phyloP scores from a whole-genome alignment of 35 echinoderm and acorn worm genomes.

The Apostichopus japonicus region DNA sequence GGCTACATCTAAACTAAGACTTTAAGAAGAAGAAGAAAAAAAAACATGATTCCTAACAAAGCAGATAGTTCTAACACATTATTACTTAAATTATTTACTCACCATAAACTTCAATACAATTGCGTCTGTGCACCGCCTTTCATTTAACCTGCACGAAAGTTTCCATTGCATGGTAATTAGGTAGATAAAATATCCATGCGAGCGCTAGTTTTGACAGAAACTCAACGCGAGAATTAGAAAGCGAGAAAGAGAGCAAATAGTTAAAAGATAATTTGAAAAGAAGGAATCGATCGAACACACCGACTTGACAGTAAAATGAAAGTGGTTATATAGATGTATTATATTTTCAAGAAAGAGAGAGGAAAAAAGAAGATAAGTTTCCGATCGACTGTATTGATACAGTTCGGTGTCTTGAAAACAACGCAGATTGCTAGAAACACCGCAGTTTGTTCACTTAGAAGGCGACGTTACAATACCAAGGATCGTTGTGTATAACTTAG shows the following conservation, averaged over 20 bases:
- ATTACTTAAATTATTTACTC: too few relatives aligned
- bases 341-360: background rate
- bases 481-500: background rate
- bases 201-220: background rate
- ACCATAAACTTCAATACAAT: too few relatives aligned
- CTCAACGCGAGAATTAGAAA: background rate
- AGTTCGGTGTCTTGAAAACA: background rate
- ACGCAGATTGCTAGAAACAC: background rate
- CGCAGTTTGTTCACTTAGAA: background rate
- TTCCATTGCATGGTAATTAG: background rate
- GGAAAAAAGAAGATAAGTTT: background rate
- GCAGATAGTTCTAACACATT: too few relatives aligned
- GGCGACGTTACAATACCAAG: background rate
- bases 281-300: background rate
- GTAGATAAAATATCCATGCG: background rate
- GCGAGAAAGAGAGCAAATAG: background rate
- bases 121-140: too few relatives aligned
- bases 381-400: background rate
- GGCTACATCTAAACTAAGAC: too few relatives aligned
- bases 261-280: background rate
- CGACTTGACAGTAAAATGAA: background rate
- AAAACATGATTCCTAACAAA: too few relatives aligned
- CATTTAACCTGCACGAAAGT: too few relatives aligned
- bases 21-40: too few relatives aligned
- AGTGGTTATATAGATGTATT: background rate